Percentiles rank a stretch among this genome's conserved stretches.
Conservation (phyloP, 2,888 invertebrate genomes). For the Campoletis raptor region DNA sequence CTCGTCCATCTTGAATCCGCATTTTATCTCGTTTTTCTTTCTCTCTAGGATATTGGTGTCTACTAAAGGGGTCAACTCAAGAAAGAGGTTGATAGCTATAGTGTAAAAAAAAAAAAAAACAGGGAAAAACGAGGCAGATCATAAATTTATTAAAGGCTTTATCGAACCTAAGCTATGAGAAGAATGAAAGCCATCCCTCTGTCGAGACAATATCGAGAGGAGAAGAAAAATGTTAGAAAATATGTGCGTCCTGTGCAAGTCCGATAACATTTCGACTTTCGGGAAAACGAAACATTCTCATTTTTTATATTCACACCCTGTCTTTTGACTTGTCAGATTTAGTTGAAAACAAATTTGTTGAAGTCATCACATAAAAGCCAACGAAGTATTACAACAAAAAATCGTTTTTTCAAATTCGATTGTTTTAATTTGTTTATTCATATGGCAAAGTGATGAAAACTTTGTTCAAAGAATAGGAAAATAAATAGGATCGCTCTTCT, state of each 20-base stretch:
- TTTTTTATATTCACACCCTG: background rate
- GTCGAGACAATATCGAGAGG: constrained; percentile 33
- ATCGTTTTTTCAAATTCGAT: background rate
- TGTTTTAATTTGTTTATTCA: background rate
- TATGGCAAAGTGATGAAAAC: background rate
- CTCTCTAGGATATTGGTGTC: constrained; percentile 46
- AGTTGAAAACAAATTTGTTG: background rate
- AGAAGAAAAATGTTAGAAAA: constrained; percentile 7
- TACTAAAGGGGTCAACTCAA: constrained; percentile 65
- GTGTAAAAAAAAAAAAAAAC: background rate
- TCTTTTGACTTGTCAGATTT: background rate
- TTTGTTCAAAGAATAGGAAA: background rate
- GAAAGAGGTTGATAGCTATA: constrained; percentile 39
- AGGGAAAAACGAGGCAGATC: constrained; percentile 2
- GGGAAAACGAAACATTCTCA: background rate
- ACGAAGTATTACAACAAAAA: background rate
- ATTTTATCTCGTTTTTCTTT: constrained; percentile 13
- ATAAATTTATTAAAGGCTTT: constrained; percentile 38
- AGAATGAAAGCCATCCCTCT: constrained; percentile 25
- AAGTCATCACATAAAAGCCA: background rate
- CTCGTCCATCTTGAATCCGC: constrained; percentile 64
- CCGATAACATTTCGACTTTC: constrained; percentile 4
- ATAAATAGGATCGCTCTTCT: background rate
- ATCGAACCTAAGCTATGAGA: constrained; percentile 11
- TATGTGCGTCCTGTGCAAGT: constrained; percentile 13